Percentiles rank a stretch among this genome's conserved stretches.
Evolutionary conservation across 35 echinoderm and acorn worm genomes (phyloP).

Genomic region (Holothuria glaberrima): DNA sequence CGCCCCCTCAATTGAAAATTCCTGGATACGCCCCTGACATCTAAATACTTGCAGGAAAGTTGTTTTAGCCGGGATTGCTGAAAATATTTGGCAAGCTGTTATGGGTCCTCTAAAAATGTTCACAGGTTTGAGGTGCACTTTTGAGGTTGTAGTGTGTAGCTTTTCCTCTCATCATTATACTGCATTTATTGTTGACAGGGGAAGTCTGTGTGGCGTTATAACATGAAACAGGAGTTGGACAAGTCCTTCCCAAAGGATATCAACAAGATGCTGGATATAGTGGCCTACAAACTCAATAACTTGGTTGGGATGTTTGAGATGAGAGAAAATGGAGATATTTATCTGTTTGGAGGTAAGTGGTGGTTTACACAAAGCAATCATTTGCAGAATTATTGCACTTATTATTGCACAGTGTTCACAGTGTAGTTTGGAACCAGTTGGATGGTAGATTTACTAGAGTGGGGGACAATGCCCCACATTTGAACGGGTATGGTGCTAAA

Average conservation of each 20-base stretch:
- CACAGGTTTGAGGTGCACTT: neutral
- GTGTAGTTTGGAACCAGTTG: neutral
- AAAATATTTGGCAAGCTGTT: too few relatives aligned
- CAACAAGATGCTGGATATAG: conserved; percentile 14
- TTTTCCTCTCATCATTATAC: too few relatives aligned
- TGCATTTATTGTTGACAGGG: neutral
- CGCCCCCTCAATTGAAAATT: too few relatives aligned
- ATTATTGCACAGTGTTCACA: neutral
- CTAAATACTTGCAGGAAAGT: too few relatives aligned
- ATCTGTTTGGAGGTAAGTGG: conserved; percentile 39
- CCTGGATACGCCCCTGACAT: too few relatives aligned
- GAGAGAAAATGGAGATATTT: conserved; percentile 50
- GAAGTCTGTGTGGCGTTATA: conserved; percentile 31
- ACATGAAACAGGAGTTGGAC: conserved; percentile 13
- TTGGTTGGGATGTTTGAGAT: conserved; percentile 53
- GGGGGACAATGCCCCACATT: too few relatives aligned
- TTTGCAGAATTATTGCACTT: neutral
- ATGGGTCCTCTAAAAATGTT: too few relatives aligned
- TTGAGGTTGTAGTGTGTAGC: neutral
- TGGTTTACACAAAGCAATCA: neutral
- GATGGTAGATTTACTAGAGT: too few relatives aligned
- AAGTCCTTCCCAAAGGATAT: conserved; percentile 26
- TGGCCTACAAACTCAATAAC: conserved; percentile 13
- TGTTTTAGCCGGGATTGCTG: too few relatives aligned
- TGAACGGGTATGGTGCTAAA: too few relatives aligned